phyloP scores from a whole-genome alignment of 92 coral and sea anemone species.

The Epizoanthus scotinus region DNA sequence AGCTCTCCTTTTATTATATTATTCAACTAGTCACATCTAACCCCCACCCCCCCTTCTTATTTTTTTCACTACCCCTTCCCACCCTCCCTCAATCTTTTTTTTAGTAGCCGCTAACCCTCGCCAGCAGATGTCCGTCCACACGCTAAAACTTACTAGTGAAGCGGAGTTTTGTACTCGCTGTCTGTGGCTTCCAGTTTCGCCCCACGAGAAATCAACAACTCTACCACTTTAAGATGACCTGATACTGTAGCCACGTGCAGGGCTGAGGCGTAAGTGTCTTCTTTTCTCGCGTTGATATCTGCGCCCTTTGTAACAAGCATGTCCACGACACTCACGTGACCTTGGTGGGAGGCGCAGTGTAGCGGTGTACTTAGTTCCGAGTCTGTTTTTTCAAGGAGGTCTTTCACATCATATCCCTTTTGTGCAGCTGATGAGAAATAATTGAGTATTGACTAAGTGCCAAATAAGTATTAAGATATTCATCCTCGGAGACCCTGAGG shows the following conservation, averaged over 20 bases:
- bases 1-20: no score
- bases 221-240: slow-evolving; percentile 64
- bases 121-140: neutral
- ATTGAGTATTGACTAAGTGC: neutral
- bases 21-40: no score
- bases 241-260: slow-evolving; percentile 69
- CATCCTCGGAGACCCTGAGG: no score
- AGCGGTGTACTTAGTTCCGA: slow-evolving; percentile 59
- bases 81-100: no score
- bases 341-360: slow-evolving; percentile 55
- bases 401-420: slow-evolving; percentile 17
- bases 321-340: slow-evolving; percentile 46
- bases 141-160: slow-evolving; percentile 55
- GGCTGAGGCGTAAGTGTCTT: slow-evolving; percentile 48
- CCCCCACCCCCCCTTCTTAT: no score
- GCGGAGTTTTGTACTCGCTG: slow-evolving; percentile 70
- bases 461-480: neutral
- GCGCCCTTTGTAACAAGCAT: slow-evolving; percentile 67
- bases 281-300: slow-evolving; percentile 52
- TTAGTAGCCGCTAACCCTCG: no score
- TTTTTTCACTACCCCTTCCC: no score
- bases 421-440: slow-evolving; percentile 49
- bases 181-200: slow-evolving; percentile 61
- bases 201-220: slow-evolving; percentile 66
- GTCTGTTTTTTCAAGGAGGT: slow-evolving; percentile 49